Base-by-base conservation (phyloP, 2,797 vertebrate species). In the Harpagifer antarcticus region DNA sequence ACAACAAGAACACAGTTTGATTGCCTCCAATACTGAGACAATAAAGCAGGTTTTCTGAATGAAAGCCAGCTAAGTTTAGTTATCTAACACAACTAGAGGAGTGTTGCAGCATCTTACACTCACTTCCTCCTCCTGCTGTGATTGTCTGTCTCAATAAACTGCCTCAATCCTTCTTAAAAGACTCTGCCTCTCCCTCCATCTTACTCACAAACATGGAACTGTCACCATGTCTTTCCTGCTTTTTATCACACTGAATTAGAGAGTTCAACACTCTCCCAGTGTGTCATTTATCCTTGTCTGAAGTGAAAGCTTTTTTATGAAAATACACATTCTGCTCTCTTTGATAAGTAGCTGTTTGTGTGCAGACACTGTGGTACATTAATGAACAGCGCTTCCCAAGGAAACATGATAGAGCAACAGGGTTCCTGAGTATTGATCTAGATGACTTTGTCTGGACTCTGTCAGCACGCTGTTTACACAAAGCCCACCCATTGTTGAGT, bases 1-100 rank as follows among this genome's bases (percentile, higher is more conserved):
- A 90, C 86, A 92, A 91, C 83, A 85, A 87, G 83, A 90, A 83
- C 85, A 72, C 78, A 85, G 83, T 89, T 85, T 91, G 86, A 91
- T 92, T 89, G 83, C 82, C 78, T 89, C 76, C 83, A 74, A 77
- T 85, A 78, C 81, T 71, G 74, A 79, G 74, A 89, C 81, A 86
- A 85, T 86, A 74, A 89, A 87, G 78, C 82, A 76, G 69, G 78
- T 82, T 82, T 84, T 86, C 79, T 82, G 81, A 84, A 77, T 72
- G 80, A 87, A 81, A 89, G 86, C 70, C 70, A 87, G 73, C 66
- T 61, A 64, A 69, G 83, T 89, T 91, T 87, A 84, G 86, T 90
- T 86, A 85, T 88, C 76, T 88, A 88, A 88, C 86, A 83, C 76
- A 84, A 57, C 47, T 43, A 68, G 72, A 77, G 77, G 64, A 84